Conservation (phyloP, 2,113 vertebrate species). For the Tragulus kanchil region DNA sequence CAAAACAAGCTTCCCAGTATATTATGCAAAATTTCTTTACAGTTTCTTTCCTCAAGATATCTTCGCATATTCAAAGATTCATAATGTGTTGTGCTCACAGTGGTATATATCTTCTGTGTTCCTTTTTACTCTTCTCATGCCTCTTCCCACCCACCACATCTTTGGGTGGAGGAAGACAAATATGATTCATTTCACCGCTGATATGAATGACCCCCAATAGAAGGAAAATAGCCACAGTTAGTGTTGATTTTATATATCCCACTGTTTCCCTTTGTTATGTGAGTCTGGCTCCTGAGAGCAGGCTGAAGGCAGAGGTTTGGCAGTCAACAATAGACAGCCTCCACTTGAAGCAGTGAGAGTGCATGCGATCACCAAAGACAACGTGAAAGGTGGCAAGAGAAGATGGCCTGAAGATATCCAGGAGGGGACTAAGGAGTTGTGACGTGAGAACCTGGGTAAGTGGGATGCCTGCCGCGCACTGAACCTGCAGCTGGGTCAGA, state of each 20-base stretch:
- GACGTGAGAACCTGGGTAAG: not conserved
- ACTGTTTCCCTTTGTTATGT: slow-evolving; percentile 13
- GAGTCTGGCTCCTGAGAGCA: not conserved
- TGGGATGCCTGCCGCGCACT: not conserved
- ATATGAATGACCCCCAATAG: not conserved
- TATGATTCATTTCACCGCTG: not conserved
- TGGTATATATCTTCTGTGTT: not conserved
- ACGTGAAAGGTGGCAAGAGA: not conserved
- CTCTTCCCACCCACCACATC: too few species aligned
- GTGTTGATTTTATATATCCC: slow-evolving; percentile 43
- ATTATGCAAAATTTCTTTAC: slow-evolving; percentile 32
- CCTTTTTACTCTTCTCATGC: not conserved
- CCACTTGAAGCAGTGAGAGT: not conserved
- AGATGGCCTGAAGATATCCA: not conserved
- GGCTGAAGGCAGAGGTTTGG: not conserved
- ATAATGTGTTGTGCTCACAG: not conserved
- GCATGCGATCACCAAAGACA: not conserved
- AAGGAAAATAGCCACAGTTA: not conserved
- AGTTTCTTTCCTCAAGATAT: not conserved
- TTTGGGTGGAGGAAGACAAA: not conserved
- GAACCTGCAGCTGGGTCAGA: not conserved
- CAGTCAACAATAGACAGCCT: not conserved
- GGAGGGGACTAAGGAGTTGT: not conserved
- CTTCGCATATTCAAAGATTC: slow-evolving; percentile 43
- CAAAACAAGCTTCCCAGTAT: not conserved